Evolutionary conservation across 2,797 vertebrate genomes (phyloP), one percentile per base, ranked within the genome.

Genomic region (Pteropus rufus): DNA sequence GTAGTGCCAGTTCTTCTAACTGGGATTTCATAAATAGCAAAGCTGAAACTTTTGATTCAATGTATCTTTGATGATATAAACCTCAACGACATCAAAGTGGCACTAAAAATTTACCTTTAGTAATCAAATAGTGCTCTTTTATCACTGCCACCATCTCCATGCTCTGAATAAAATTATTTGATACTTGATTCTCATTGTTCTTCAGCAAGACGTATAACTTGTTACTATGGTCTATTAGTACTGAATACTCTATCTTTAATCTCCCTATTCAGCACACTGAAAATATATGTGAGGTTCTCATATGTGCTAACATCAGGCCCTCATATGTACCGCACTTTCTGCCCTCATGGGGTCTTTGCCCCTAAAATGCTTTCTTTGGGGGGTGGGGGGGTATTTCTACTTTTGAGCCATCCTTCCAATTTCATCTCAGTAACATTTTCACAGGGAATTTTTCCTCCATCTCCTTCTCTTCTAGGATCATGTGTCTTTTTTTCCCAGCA

Each of bases 11-110:
- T n/a, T 89, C 26, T 67, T 81, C 52, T 24, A 56, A 58, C 54
- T 76, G 18, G 4, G n/a, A 26, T 86, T 93, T 86, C 26, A 73
- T 77, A 94, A 73, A 92, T 29, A 72, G 12, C 23, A 93, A 94
- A 75, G 7, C 2, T 85, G 24, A 91, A 46, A 36, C 9, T 84
- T 80, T 8, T 73, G 69, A 54, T 44, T 81, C 18, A 70, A 49
- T 34, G 12, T 60, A 58, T 62, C 19, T 54, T 73, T 89, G n/a
- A 79, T 60, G 39, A 84, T 34, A 58, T 60, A 34, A 91, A 67
- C 21, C 2, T 52, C 4, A 46, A 11, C 36, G 21, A 9, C 77
- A 36, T 1, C 2, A 9, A 92, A 86, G 6, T 31, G n/a, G 3
- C 46, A 26, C 21, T 84, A 65, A 67, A 34, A 39, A 2, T 77